Base-by-base conservation (phyloP, 2,888 invertebrate genomes). In the Chrysolina oricalcia region DNA sequence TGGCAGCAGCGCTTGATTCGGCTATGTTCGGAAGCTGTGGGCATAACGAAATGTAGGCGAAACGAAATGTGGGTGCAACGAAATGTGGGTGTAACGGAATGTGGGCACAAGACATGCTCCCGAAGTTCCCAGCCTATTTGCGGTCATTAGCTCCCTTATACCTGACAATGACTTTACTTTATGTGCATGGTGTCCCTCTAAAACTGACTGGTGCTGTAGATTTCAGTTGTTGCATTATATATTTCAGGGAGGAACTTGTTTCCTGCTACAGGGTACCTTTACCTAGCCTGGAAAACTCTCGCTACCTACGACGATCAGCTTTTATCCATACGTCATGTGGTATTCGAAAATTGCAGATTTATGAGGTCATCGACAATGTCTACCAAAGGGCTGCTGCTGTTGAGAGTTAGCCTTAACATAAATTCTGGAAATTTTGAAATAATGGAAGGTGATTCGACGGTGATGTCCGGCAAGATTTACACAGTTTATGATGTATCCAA, bases 311-410 rank as follows among this genome's bases (percentile, higher is more conserved):
- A 85, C 40, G 88, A 87, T 0, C 53, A 80, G 27, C 83, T 87
- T 0, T 82, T 88, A n/a, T 87, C 87, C 5, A 87, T 91, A 64
- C 88, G 91, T 78, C 89, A 91, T 11, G 90, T 93, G 13, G 35
- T 72, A 0, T 91, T 93, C 82, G 91, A 92, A 83, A 89, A 93
- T 85, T 89, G 93, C 53, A 90, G 89, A 76, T 92, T 93, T 76
- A 90, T 91, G 76, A 88, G 91, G 76, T 92, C 92, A 4, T 76
- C 74, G 0, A 89, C 91, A 40, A 80, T 93, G 43, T 89, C 90
- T 2, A 88, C 88, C 72, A 87, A 89, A 68, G 59, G 59, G 0
- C 0, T 19, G 6, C 35, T 59, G 27, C 13, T 5, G 27, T 27
- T 59, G 35, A 23, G 11, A 9, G 10, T 59, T 10, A 27, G 6